Conservation (phyloP, 2,888 invertebrate genomes). For the Hirtodrosophila confusa region DNA sequence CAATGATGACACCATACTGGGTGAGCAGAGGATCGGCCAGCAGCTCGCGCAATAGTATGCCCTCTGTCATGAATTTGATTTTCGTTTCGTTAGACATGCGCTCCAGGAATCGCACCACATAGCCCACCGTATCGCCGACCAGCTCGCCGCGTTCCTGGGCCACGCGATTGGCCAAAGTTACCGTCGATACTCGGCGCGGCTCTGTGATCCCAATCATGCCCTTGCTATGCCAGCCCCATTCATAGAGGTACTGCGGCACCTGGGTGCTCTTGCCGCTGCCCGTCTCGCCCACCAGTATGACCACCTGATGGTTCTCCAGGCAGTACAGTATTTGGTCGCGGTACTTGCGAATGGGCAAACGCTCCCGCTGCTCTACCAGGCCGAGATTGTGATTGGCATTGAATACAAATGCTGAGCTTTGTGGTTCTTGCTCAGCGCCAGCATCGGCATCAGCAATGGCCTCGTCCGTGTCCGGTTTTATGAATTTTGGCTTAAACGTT, state of each 20-base stretch:
- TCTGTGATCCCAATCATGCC: constrained; percentile 95
- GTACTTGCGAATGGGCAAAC: constrained; percentile 94
- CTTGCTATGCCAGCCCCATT: constrained; percentile 92
- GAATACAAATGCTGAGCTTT: constrained; percentile 88
- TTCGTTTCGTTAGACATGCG: constrained; percentile 87
- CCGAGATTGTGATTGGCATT: constrained; percentile 94
- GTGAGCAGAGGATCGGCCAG: constrained; percentile 96
- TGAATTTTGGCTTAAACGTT: constrained; percentile 67
- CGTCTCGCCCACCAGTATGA: constrained; percentile 96
- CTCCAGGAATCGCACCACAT: constrained; percentile 92
- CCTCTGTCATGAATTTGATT: constrained; percentile 97
- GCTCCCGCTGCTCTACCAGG: constrained; percentile 92
- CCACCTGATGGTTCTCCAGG: constrained; percentile 94
- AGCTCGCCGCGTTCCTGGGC: constrained; percentile 93
- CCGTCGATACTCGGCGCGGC: constrained; percentile 95
- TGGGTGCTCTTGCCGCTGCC: constrained; percentile 90
- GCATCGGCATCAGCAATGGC: constrained; percentile 76
- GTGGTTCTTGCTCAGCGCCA: constrained; percentile 47
- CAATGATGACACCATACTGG: constrained; percentile 93
- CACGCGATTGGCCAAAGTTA: constrained; percentile 93
- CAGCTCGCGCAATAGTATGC: constrained; percentile 96
- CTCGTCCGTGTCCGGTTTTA: constrained; percentile 76
- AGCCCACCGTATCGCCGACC: constrained; percentile 92
- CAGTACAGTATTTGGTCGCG: constrained; percentile 94
- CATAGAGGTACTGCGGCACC: constrained; percentile 91